phyloP scores from a whole-genome alignment of 2,113 vertebrate species.

The Sturnus vulgaris region DNA sequence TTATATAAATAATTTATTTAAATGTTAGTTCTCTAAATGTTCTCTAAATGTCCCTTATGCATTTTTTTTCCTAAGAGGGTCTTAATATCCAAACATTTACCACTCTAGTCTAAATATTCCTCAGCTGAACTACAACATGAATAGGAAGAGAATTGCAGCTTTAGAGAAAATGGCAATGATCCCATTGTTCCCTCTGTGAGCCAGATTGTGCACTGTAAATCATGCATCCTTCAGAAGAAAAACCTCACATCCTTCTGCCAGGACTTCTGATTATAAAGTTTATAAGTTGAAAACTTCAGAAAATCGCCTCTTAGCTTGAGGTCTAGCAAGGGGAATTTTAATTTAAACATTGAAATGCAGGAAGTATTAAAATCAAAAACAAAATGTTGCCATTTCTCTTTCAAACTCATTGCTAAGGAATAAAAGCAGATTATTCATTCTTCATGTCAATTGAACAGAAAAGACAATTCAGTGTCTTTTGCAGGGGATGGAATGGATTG shows the following conservation, averaged over 20 bases:
- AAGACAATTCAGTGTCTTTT: not conserved
- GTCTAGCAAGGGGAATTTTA: not conserved
- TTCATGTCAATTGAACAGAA: not conserved
- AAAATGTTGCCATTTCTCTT: not conserved
- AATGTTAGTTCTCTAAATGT: not conserved
- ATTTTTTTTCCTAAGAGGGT: not conserved
- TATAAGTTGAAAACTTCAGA: not conserved
- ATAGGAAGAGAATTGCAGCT: not conserved
- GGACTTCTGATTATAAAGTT: not conserved
- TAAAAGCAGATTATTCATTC: not conserved
- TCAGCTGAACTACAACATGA: not conserved
- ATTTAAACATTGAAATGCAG: not conserved
- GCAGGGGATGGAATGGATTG: not conserved
- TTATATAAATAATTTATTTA: slow-evolving; percentile 1
- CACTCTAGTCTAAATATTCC: slow-evolving; percentile 34
- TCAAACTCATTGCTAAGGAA: not conserved
- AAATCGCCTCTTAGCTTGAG: not conserved
- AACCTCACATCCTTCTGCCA: not conserved
- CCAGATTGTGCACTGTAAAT: not conserved
- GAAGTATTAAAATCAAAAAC: not conserved
- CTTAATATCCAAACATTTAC: slow-evolving; percentile 35
- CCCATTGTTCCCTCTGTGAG: not conserved
- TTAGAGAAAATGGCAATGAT: not conserved
- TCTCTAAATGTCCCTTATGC: not conserved
- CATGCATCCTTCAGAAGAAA: not conserved